Base-by-base conservation (phyloP, 2,113 vertebrate species). In the Eublepharis macularius region DNA sequence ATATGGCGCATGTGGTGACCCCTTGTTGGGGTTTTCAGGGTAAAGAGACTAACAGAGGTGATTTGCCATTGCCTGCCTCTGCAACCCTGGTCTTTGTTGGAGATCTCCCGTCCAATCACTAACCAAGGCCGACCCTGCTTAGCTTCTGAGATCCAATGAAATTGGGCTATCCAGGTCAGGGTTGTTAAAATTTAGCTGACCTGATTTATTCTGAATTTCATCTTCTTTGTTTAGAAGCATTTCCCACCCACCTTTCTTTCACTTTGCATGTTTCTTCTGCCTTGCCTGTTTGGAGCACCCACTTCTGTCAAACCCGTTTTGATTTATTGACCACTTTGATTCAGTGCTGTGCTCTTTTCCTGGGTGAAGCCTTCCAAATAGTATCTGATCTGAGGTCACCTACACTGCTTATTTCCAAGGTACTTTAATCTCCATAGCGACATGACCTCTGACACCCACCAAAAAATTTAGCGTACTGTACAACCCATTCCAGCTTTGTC, bases 351-450 rank as follows among this genome's bases (percentile, higher is more conserved):
- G 0, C 90, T 91, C 54, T 85, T 83, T 57, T 90, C 66, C 85
- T 76, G 49, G 21, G 89, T 88, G 65, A 89, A 85, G 60, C 39
- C 77, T 92, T 70, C 4, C 32, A 81, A 89, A 76, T 93, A n/a
- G 21, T 88, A 84, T 87, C 90, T 95, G 90, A 93, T 93, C 85
- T 91, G 80, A 94, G 92, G 94, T 94, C 92, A 95, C 88, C 92
- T 83, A 60, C n/a, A 73, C 79, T 93, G 69, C 88, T 94, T 92
- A 92, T 94, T 86, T 94, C 72, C 80, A 91, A 79, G 83, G 78
- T 84, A 95, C 83, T 95, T 91, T 87, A 90, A 93, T 94, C 86
- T 96, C 93, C 90, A 88, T 93, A 85, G 94, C 89, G 94, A 94
- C 92, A 85, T 92, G 89, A 91, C 83, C 87, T 87, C 43, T 92